Evolutionary conservation across 2,888 invertebrate genomes (phyloP).

Genomic region (Argyresthia goedartella): DNA sequence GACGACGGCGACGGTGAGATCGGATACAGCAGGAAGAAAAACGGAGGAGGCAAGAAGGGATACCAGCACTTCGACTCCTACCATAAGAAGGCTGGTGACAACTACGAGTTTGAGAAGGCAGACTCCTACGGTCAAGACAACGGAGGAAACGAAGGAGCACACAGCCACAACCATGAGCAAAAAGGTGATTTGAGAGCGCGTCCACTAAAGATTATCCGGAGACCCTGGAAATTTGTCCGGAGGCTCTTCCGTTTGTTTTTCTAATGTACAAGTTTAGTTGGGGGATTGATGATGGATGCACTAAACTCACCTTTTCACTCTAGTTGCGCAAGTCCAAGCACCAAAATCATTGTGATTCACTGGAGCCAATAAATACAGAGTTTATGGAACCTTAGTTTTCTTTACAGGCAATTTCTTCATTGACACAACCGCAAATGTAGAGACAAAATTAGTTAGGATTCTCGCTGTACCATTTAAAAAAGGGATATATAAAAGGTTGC

Average conservation of each 20-base stretch:
- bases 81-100: conserved; percentile 80
- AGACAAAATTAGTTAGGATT: no score
- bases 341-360: no score
- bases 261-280: conserved; percentile 10
- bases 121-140: conserved; percentile 74
- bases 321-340: no score
- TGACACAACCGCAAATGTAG: no score
- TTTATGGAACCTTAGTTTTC: neutral
- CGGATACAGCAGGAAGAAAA: conserved; percentile 74
- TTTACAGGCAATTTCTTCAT: no score
- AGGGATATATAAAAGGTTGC: no score
- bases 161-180: conserved; percentile 46
- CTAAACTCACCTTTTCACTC: neutral
- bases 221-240: conserved; percentile 35
- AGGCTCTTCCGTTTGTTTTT: conserved; percentile 33
- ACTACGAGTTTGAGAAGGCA: conserved; percentile 78
- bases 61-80: conserved; percentile 80
- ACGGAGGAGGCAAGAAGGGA: conserved; percentile 77
- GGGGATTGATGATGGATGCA: neutral
- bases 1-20: conserved; percentile 75
- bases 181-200: conserved; percentile 36
- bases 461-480: no score
- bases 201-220: conserved; percentile 28
- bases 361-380: neutral
- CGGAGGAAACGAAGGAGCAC: conserved; percentile 55